Conservation (phyloP, 2,888 invertebrate species). For the Ptilodon capucinus region DNA sequence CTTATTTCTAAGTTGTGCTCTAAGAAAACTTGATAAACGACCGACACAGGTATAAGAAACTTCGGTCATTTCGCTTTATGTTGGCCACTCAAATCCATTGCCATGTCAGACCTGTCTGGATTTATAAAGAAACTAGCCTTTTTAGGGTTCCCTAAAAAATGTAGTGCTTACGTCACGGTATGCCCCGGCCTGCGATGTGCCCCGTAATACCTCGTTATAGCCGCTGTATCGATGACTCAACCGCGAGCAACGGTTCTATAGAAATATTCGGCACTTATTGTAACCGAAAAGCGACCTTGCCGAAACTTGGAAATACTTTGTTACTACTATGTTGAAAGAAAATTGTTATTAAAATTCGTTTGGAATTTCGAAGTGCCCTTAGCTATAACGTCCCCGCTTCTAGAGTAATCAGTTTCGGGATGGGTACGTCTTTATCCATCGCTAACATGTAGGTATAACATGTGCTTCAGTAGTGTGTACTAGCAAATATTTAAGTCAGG, state of each 20-base stretch:
- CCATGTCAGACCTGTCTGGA: conserved; percentile 18
- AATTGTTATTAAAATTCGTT: background rate
- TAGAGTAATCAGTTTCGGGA: background rate
- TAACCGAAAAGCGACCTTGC: conserved; percentile 1
- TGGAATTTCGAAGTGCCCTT: background rate
- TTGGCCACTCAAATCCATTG: conserved; percentile 23
- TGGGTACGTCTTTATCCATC: background rate
- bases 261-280: conserved; percentile 2
- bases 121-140: conserved; percentile 12
- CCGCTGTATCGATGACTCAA: background rate
- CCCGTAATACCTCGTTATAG: background rate
- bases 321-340: background rate
- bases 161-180: background rate
- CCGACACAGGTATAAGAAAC: conserved; percentile 11
- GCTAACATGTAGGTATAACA: no score
- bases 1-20: conserved; percentile 22
- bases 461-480: no score
- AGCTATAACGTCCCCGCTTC: background rate
- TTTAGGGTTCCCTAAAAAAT: background rate
- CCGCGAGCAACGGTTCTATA: background rate
- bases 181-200: background rate
- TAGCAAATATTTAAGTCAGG: no score
- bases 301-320: background rate
- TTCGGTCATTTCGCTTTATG: conserved; percentile 14
- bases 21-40: conserved; percentile 36